Conservation (phyloP, 2,888 invertebrate species). For the Alloplasta piceator region DNA sequence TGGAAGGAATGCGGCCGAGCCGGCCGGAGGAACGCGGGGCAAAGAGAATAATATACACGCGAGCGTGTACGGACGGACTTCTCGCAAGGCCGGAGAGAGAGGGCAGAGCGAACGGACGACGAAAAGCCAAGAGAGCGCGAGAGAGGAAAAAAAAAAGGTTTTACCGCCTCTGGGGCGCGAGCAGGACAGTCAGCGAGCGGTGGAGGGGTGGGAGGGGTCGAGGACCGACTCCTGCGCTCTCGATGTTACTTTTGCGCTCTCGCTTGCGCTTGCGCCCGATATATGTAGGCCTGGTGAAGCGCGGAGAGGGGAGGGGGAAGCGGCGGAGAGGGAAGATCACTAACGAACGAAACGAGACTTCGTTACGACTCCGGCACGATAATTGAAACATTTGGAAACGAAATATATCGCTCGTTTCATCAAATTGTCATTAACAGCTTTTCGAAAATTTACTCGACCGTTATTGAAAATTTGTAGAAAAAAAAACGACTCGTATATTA, state of each 20-base stretch:
- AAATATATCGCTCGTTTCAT: no score
- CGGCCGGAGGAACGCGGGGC: conserved; percentile 82
- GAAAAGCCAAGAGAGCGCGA: conserved; percentile 23
- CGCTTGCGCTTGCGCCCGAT: conserved; percentile 6
- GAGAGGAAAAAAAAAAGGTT: conserved; percentile 35
- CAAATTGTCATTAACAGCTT: no score
- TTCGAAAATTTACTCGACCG: no score
- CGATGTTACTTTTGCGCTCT: conserved; percentile 47
- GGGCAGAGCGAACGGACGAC: conserved; percentile 58
- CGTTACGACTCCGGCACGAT: conserved; percentile 25
- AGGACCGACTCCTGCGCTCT: conserved; percentile 66
- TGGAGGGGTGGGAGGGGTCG: conserved; percentile 66
- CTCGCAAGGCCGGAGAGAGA: conserved; percentile 51
- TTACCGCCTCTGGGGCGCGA: conserved; percentile 60
- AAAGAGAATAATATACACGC: conserved; percentile 61
- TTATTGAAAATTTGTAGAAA: no score
- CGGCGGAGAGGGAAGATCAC: conserved; percentile 19
- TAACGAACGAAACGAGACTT: conserved; percentile 13
- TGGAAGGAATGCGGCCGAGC: conserved; percentile 84
- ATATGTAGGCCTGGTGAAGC: conserved; percentile 2
- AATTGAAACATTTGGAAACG: conserved; percentile 28
- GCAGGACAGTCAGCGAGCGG: conserved; percentile 60
- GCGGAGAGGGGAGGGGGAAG: conserved; percentile 1
- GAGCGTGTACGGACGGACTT: no score
- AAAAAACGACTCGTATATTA: no score